Evolutionary conservation across 1,140 invertebrate species (phyloP), one percentile per base, ranked within the genome.

Genomic region (Leptinotarsa undecemlineata): DNA sequence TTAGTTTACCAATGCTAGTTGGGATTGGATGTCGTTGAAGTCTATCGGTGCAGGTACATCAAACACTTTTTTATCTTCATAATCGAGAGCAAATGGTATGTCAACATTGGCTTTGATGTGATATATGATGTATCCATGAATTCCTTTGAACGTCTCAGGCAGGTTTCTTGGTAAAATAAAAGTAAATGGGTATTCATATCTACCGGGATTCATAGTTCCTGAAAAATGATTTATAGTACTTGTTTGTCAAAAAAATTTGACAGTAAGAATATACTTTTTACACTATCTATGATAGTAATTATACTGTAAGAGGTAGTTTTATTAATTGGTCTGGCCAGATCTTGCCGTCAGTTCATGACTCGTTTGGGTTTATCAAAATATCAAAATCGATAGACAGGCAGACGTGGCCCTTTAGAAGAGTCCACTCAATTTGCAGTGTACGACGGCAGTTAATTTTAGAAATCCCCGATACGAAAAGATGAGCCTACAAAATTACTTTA

Each of bases 61-160:
- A 4, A 70, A 23, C 14, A 6, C 15, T 14, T 19, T n/a, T 26
- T 70, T 51, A 57, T 70, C 68, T 60, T 60, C 51, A 19, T 70
- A 57, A 57, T 57, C 47, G 63, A 20, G 2, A 19, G 51, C 51
- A 26, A 70, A 70, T 23, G 68, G 47, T 70, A 57, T 60, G 19
- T 70, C 68, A 13, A 70, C 48, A 57, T 57, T 57, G 33, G 68
- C 68, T 57, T 70, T 70, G 21, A 70, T 26, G 48, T 70, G 60
- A 57, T 70, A 70, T 57, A 20, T 51, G 19, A 70, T 57, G 20
- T 51, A 70, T n/a, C 68, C 68, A 57, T 70, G 23, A 23, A 14
- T 57, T 6, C 68, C 68, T 20, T 70, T 23, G 21, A 48, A 70
- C 8, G 68, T 15, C 19, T 19, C 17, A 8, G 68, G 68, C 14